Conservation (phyloP, 2,888 invertebrate species). For the Eumacrocentrus americanus region DNA sequence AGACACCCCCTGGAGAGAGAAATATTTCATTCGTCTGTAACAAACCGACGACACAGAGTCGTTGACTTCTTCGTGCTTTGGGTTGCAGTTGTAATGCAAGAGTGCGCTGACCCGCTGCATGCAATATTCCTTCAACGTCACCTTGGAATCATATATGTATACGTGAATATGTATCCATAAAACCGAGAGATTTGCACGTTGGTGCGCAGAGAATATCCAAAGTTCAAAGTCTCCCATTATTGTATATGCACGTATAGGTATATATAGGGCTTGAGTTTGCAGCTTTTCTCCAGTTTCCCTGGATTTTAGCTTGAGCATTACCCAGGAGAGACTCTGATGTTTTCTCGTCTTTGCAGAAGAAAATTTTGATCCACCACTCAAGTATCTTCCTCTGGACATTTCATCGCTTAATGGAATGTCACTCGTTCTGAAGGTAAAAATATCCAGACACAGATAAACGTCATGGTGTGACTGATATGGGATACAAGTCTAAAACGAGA, state of each 20-base stretch:
- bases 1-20: conserved; percentile 37
- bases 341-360: too few relatives aligned
- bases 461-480: neutral
- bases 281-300: neutral
- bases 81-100: neutral
- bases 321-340: too few relatives aligned
- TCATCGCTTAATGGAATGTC: conserved; percentile 22
- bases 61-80: neutral
- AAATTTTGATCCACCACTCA: neutral
- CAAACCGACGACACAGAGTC: conserved; percentile 27
- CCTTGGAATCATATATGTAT: neutral
- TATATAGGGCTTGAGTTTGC: neutral
- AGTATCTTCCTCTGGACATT: conserved; percentile 4
- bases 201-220: neutral
- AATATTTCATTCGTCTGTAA: conserved; percentile 43
- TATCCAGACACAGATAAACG: neutral
- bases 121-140: conserved; percentile 18
- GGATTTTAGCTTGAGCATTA: neutral
- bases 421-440: neutral
- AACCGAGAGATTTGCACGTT: neutral
- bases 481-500: neutral
- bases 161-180: neutral
- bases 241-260: too few relatives aligned
- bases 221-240: neutral
- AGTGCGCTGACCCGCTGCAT: conserved; percentile 20